A percentile compares a stretch with the other conserved stretches of the same genome.
phyloP scores from a whole-genome alignment of 1,140 invertebrate genomes.

The Cydia amplana region DNA sequence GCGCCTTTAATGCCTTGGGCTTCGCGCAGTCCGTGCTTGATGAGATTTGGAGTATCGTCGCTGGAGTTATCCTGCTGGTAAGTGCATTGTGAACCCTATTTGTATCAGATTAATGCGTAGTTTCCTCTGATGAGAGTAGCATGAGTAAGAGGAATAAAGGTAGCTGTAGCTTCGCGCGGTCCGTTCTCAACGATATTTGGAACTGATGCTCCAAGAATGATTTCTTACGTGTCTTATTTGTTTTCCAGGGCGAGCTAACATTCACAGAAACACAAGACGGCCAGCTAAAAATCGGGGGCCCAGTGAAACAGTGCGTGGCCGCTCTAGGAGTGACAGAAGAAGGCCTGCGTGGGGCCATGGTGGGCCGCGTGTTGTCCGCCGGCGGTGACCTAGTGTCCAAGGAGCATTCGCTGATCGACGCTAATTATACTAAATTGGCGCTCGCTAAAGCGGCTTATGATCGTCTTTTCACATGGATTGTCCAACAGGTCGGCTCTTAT shows the following conservation, averaged over 20 bases:
- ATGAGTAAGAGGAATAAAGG: too few species aligned
- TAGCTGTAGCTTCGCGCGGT: too few species aligned
- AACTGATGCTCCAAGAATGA: too few species aligned
- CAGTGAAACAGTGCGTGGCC: slow-evolving; percentile 57
- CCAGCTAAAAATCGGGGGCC: slow-evolving; percentile 56
- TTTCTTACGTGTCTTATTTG: not conserved
- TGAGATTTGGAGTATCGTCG: slow-evolving; percentile 94
- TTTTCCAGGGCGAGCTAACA: slow-evolving; percentile 68
- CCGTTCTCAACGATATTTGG: too few species aligned
- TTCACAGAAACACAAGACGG: slow-evolving; percentile 57
- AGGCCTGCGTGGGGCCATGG: slow-evolving; percentile 88
- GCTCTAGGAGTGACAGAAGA: slow-evolving; percentile 85
- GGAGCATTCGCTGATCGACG: slow-evolving; percentile 90
- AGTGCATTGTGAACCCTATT: slow-evolving; percentile 51
- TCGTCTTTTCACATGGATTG: slow-evolving; percentile 95
- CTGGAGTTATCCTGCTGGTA: slow-evolving; percentile 93
- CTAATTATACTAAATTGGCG: slow-evolving; percentile 95
- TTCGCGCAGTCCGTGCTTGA: slow-evolving; percentile 88
- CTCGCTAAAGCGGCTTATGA: slow-evolving; percentile 97
- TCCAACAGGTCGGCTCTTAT: slow-evolving; percentile 78
- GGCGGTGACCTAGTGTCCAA: slow-evolving; percentile 97
- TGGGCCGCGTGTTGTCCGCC: slow-evolving; percentile 93
- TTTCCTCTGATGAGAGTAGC: too few species aligned
- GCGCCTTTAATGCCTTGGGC: slow-evolving; percentile 93
- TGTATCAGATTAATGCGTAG: not conserved